Base-by-base conservation (phyloP, 2,113 vertebrate species). In the Catharus fuscescens region DNA sequence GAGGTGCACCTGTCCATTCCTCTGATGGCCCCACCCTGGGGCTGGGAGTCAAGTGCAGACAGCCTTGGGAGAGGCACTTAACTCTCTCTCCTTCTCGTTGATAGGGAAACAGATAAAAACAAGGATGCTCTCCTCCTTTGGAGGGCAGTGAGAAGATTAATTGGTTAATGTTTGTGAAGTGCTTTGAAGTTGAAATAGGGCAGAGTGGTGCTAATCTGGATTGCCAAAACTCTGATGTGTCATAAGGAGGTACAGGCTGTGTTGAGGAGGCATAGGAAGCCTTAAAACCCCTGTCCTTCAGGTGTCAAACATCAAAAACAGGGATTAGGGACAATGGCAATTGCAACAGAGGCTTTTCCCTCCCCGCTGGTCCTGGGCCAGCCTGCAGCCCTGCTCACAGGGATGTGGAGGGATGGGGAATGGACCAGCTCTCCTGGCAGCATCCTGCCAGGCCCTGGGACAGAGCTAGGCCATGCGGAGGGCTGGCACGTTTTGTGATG, bases 121-220 rank as follows among this genome's bases (percentile, higher is more conserved):
- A 77, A 92, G 92, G 88, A 71, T 88, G 92, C 44, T 96, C 44
- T 24, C 60, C 64, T 92, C 64, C 67, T 84, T 78, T 2, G 3
- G 36, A 92, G 79, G 72, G 72, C 72, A 94, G 79, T 20, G 67
- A 95, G 94, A 90, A 72, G 93, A 93, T 96, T 96, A 96, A 95
- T 89, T 95, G 84, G 91, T 95, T 95, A 91, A 89, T 86, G 82
- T 66, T 90, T 64, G 64, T 14, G 4, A 83, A 90, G 90, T 54
- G 52, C 96, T 96, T 96, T 95, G 94, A 96, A 96, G 95, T 90
- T 74, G 76, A 95, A 94, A 88, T 88, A 70, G 66, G 82, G 52
- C 85, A 93, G 85, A 70, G 86, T 53, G 86, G 64, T 65, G 48
- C 82, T 92, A 80, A 62, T 52, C 28, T 4, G 40, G 34, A 86